phyloP scores from a whole-genome alignment of 1,140 invertebrate species.

The Pseudomyrmex cubaensis region DNA sequence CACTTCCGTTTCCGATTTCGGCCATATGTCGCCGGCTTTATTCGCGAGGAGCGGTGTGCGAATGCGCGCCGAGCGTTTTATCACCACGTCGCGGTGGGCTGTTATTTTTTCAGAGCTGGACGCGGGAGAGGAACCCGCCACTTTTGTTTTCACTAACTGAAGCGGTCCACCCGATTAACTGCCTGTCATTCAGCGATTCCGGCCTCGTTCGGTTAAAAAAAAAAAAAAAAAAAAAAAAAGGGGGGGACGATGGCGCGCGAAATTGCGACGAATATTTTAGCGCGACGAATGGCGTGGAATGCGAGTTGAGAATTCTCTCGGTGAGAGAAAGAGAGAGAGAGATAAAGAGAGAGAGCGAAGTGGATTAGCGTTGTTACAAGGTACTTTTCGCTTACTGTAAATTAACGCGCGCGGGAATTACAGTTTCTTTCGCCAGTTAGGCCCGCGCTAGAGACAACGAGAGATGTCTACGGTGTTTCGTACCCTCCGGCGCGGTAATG shows the following conservation, averaged over 20 bases:
- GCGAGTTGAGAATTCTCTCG: background rate
- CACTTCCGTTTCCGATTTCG: constrained; percentile 37
- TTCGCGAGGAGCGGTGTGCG: background rate
- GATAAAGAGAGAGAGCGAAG: too few species aligned
- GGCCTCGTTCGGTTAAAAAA: background rate
- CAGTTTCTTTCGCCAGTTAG: too few species aligned
- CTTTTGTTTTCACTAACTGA: constrained; percentile 63
- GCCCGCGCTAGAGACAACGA: too few species aligned
- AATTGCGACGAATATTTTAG: constrained; percentile 45
- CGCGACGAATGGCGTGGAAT: background rate
- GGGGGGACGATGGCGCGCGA: background rate
- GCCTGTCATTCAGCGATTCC: constrained; percentile 47
- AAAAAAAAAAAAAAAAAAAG: background rate
- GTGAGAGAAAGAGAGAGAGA: too few species aligned
- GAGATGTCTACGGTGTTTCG: too few species aligned
- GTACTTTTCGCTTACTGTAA: background rate
- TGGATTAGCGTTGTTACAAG: too few species aligned
- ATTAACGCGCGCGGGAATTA: background rate
- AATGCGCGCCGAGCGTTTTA: constrained; percentile 37
- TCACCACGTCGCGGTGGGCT: constrained; percentile 12
- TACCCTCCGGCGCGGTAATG: constrained; percentile 12
- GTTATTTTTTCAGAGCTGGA: constrained; percentile 33
- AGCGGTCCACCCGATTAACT: constrained; percentile 55
- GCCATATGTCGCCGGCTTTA: background rate
- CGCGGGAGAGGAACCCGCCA: background rate